These are phyloP conservation scores for Omphaloscelis lunosa DNA, from an alignment of 2,888 invertebrate genomes.

Conservation along the genomic window DNA sequence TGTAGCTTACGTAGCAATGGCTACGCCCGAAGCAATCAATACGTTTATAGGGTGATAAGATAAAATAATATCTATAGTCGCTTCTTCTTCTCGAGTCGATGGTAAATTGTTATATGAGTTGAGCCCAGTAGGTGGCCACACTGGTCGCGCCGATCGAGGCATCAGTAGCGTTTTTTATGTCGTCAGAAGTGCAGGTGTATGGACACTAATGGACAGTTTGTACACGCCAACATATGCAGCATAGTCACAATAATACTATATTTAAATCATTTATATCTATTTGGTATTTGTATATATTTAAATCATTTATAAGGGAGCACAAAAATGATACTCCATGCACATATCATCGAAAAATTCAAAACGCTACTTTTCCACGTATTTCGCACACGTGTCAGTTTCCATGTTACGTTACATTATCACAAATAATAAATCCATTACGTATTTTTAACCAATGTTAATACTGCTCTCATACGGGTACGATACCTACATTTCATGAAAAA, in stretches of 20 bases:
- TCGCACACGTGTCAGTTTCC: not conserved
- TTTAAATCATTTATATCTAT: too few species aligned
- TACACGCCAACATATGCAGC: not conserved
- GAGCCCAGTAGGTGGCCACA: not conserved
- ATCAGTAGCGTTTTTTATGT: not conserved
- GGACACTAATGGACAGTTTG: not conserved
- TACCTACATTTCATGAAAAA: slow-evolving; percentile 13
- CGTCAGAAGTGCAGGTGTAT: not conserved
- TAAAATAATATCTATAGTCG: not conserved
- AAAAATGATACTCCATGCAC: too few species aligned
- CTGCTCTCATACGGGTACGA: too few species aligned
- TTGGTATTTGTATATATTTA: not conserved
- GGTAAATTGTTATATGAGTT: not conserved
- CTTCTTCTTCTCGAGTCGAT: not conserved
- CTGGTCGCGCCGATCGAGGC: not conserved
- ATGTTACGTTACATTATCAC: too few species aligned
- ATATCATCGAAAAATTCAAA: not conserved
- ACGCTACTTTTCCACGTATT: not conserved
- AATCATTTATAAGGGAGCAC: too few species aligned
- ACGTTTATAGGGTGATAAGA: not conserved
- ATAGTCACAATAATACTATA: not conserved
- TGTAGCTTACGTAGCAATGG: slow-evolving; percentile 7
- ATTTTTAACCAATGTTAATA: not conserved
- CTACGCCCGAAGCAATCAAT: slow-evolving; percentile 29
- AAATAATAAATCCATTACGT: not conserved